Evolutionary conservation across 2,113 vertebrate species (phyloP).

Genomic region (Spheniscus mendiculus): DNA sequence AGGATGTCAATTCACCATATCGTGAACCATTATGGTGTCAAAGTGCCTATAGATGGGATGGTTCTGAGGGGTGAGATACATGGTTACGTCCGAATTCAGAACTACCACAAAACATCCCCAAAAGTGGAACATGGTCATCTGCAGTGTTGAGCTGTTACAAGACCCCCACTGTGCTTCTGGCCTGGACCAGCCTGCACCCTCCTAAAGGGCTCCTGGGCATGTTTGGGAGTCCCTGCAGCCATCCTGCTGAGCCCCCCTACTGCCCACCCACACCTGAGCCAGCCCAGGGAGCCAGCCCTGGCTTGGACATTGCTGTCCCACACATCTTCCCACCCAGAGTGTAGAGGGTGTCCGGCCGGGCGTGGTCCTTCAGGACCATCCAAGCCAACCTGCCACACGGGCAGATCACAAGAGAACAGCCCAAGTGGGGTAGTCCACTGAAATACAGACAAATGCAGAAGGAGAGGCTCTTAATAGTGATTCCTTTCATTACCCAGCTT

Average conservation of each 20-base stretch:
- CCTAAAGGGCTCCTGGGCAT: not conserved
- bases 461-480: not conserved
- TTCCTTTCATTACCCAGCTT: not conserved
- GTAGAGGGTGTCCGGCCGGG: not conserved
- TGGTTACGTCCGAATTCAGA: not conserved
- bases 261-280: not conserved
- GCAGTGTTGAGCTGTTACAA: not conserved
- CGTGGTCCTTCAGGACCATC: not conserved
- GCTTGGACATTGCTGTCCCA: fast-evolving
- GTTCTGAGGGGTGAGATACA: not conserved
- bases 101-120: not conserved
- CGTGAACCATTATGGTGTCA: too few species aligned
- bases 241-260: fast-evolving
- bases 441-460: not conserved
- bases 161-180: fast-evolving
- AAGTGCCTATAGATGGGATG: too few species aligned
- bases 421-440: not conserved
- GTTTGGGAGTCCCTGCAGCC: not conserved
- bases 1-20: not conserved
- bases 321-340: not conserved
- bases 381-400: not conserved
- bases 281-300: too few species aligned
- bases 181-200: not conserved
- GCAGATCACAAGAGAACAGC: not conserved
- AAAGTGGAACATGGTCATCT: not conserved